These are phyloP conservation scores for Nothura maculosa DNA, from an alignment of 2,797 vertebrate genomes.

Conservation along the genomic window DNA sequence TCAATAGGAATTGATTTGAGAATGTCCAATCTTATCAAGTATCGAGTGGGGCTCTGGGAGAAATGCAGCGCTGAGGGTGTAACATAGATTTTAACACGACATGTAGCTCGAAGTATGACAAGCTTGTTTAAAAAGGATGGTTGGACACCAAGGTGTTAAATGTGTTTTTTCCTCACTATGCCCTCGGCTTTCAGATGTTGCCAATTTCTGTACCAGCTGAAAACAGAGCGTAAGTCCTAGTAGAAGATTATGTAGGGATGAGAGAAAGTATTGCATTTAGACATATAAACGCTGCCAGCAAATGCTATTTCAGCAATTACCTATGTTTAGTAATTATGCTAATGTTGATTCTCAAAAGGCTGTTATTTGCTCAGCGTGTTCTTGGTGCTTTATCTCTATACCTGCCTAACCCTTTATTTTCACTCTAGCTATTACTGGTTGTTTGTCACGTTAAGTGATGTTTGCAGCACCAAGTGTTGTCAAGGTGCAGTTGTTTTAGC, in stretches of 20 bases:
- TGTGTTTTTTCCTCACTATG: neutral
- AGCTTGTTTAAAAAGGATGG: neutral
- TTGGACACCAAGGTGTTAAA: conserved; percentile 33
- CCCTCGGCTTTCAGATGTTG: conserved; percentile 15
- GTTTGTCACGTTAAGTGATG: conserved; percentile 83
- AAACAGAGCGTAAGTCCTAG: conserved; percentile 37
- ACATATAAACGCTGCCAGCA: conserved; percentile 74
- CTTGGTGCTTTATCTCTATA: conserved; percentile 79
- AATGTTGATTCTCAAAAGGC: conserved; percentile 82
- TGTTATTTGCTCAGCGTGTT: conserved; percentile 83
- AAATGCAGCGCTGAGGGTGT: conserved; percentile 48
- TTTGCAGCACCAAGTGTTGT: conserved; percentile 77
- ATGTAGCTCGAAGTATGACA: conserved; percentile 37
- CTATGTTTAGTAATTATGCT: conserved; percentile 85
- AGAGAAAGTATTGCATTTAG: conserved; percentile 70
- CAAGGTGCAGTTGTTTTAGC: conserved; percentile 74
- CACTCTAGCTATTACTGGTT: conserved; percentile 73
- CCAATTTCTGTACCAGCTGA: conserved; percentile 50
- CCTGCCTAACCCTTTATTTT: conserved; percentile 81
- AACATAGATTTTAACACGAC: conserved; percentile 60
- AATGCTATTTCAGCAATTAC: conserved; percentile 85
- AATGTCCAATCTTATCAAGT: conserved; percentile 78
- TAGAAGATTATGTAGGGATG: conserved; percentile 34
- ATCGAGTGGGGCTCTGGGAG: conserved; percentile 4
- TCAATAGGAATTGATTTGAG: conserved; percentile 80